Percentiles rank a stretch among this genome's conserved stretches.
phyloP scores from a whole-genome alignment of 2,797 vertebrate species.

The Manis pentadactyla region DNA sequence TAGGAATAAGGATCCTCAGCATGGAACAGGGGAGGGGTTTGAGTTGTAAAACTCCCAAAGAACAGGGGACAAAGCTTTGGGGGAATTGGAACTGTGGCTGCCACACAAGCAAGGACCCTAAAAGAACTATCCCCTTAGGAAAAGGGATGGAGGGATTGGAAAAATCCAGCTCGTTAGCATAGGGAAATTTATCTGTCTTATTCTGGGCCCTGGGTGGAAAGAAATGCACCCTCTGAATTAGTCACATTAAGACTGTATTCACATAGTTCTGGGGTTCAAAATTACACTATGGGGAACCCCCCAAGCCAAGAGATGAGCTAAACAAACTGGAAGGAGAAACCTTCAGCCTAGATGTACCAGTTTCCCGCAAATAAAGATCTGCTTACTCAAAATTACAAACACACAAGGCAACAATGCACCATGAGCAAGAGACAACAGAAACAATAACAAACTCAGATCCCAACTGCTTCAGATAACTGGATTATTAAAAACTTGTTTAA shows the following conservation, averaged over 20 bases:
- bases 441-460: neutral
- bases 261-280: neutral
- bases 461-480: neutral
- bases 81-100: neutral
- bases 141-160: neutral
- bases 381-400: neutral
- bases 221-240: neutral
- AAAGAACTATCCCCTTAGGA: neutral
- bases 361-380: neutral
- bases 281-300: neutral
- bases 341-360: neutral
- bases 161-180: neutral
- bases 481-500: slow-evolving; percentile 10
- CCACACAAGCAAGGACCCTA: neutral
- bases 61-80: neutral
- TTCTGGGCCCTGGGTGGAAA: neutral
- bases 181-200: neutral
- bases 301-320: neutral
- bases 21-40: neutral
- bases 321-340: neutral
- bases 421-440: neutral
- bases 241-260: neutral
- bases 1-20: neutral
- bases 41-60: neutral
- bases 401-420: neutral